These are phyloP conservation scores for Masnerella sp. DNA, from an alignment of 2,888 invertebrate genomes.

Conservation along the genomic window DNA sequence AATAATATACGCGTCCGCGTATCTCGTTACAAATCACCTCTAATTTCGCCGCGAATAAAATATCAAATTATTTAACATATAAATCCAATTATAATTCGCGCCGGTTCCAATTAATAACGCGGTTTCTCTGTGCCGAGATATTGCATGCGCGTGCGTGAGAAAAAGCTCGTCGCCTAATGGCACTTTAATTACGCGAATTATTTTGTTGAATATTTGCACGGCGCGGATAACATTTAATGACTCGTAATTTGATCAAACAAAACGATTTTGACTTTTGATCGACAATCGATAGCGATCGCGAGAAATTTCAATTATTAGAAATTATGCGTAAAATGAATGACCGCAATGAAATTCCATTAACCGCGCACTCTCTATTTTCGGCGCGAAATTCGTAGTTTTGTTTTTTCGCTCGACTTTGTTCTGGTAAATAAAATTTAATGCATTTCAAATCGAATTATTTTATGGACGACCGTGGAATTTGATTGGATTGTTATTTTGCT, in stretches of 20 bases:
- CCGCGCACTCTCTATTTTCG: slow-evolving; percentile 14
- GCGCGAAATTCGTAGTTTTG: not conserved
- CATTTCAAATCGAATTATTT: slow-evolving; percentile 25
- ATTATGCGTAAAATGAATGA: not conserved
- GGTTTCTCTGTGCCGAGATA: slow-evolving; percentile 9
- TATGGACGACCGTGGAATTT: no score
- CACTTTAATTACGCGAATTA: slow-evolving; percentile 7
- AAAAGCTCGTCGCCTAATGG: slow-evolving; percentile 4
- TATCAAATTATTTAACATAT: slow-evolving; percentile 26
- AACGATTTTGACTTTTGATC: no score
- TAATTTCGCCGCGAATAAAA: slow-evolving; percentile 27
- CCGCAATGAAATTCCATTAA: slow-evolving; percentile 10
- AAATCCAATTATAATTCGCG: slow-evolving; percentile 24
- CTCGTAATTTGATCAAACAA: not conserved
- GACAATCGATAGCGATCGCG: slow-evolving; percentile 1
- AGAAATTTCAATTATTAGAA: slow-evolving; percentile 7
- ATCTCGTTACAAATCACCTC: slow-evolving; percentile 1
- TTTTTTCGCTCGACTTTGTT: slow-evolving; percentile 9
- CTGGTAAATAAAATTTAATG: slow-evolving; percentile 15
- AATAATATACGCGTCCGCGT: no score
- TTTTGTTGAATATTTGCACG: not conserved
- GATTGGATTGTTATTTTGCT: slow-evolving; percentile 16
- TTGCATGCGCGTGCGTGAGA: not conserved
- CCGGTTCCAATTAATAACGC: slow-evolving; percentile 15
- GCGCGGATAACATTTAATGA: no score